phyloP scores from a whole-genome alignment of 2,113 vertebrate species.

The Lichenostomus cassidix region DNA sequence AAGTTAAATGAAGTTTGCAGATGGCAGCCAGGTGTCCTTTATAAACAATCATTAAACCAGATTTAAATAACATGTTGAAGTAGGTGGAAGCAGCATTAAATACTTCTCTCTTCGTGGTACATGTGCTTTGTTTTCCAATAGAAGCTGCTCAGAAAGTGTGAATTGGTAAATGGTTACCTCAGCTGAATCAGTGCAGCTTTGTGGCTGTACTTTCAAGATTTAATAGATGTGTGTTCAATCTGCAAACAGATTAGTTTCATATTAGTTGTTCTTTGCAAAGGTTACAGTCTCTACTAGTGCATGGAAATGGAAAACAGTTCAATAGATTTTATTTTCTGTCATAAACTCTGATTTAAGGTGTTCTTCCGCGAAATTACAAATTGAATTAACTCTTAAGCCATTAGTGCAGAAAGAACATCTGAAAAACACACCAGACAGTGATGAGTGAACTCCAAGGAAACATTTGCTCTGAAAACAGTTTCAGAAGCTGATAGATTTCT shows the following conservation, averaged over 20 bases:
- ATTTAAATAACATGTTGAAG: slow-evolving; percentile 11
- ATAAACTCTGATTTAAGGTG: slow-evolving; percentile 1
- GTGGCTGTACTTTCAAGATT: background rate
- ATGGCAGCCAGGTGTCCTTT: background rate
- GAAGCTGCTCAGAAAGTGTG: background rate
- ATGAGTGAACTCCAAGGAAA: background rate
- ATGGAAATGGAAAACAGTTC: background rate
- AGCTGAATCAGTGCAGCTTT: slow-evolving; percentile 19
- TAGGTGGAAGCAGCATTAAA: slow-evolving; percentile 14
- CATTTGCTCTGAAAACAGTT: background rate
- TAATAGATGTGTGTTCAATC: background rate
- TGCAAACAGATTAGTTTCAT: background rate
- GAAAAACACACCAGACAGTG: background rate
- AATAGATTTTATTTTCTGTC: background rate
- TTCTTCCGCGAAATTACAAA: background rate
- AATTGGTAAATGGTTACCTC: slow-evolving; percentile 10
- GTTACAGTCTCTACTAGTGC: background rate
- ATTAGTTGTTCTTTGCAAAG: slow-evolving; percentile 21
- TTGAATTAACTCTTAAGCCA: background rate
- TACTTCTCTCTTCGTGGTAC: background rate
- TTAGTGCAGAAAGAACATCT: background rate
- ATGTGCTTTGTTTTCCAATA: background rate
- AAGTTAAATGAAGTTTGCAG: background rate
- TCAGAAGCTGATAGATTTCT: background rate
- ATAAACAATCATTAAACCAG: background rate